These are phyloP conservation scores for Leucoma salicis DNA, from an alignment of 2,888 invertebrate genomes.

Conservation along the genomic window DNA sequence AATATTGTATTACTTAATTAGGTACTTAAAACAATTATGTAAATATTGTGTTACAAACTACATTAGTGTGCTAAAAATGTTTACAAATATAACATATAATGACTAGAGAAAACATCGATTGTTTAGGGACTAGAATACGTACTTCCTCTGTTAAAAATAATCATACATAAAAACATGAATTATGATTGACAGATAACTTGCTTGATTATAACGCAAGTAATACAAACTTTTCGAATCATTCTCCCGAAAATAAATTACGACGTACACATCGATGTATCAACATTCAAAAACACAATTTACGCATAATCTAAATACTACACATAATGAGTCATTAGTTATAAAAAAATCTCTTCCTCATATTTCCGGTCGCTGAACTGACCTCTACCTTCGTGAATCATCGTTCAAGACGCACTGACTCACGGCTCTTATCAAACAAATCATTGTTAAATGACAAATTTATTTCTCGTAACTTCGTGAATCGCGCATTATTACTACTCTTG, in stretches of 20 bases:
- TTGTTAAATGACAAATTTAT: constrained; percentile 39
- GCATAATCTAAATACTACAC: constrained; percentile 18
- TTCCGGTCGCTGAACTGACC: constrained; percentile 40
- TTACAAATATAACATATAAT: constrained; percentile 1
- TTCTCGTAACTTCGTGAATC: constrained; percentile 24
- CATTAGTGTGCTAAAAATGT: background rate
- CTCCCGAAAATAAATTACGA: background rate
- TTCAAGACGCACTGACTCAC: constrained; percentile 45
- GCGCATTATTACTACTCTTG: constrained; percentile 22
- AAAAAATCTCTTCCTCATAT: constrained; percentile 38
- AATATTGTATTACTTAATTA: too few species aligned
- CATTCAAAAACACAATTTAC: constrained; percentile 7
- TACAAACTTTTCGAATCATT: background rate
- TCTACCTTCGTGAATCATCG: constrained; percentile 25
- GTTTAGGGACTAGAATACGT: too few species aligned
- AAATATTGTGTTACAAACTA: constrained; percentile 4
- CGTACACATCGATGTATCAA: background rate
- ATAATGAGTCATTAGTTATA: constrained; percentile 32
- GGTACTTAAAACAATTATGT: constrained; percentile 24
- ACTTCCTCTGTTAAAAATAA: too few species aligned
- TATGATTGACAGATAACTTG: too few species aligned
- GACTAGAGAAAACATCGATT: constrained; percentile 7
- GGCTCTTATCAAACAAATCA: constrained; percentile 50
- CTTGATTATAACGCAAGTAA: too few species aligned
- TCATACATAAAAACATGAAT: too few species aligned